phyloP scores from a whole-genome alignment of 2,888 invertebrate species.

The Pollenia angustigena region DNA sequence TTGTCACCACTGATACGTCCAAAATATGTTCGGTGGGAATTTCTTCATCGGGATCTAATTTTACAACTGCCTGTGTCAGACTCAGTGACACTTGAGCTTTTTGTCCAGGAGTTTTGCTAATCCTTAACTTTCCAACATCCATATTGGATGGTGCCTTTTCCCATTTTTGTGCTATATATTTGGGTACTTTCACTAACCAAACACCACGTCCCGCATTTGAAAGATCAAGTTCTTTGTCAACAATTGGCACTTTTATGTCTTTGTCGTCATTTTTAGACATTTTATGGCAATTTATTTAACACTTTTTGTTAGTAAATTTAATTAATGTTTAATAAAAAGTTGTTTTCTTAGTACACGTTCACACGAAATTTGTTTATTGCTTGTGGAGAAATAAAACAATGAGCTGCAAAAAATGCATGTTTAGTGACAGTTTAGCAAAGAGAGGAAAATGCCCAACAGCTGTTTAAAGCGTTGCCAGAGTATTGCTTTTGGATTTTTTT shows the following conservation, averaged over 20 bases:
- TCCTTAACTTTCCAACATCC: slow-evolving; percentile 96
- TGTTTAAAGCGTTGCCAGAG: slow-evolving; percentile 26
- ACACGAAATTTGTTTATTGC: slow-evolving; percentile 34
- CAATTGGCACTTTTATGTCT: slow-evolving; percentile 85
- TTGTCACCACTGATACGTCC: slow-evolving; percentile 94
- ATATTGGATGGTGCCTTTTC: slow-evolving; percentile 94
- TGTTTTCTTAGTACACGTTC: slow-evolving; percentile 45
- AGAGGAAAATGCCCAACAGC: slow-evolving; percentile 28
- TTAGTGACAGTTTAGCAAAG: no score
- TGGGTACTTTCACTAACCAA: slow-evolving; percentile 98
- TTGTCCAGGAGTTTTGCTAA: slow-evolving; percentile 91
- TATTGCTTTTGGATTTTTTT: background rate
- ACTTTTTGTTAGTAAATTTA: slow-evolving; percentile 3
- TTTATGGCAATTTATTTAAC: slow-evolving; percentile 30
- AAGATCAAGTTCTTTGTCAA: slow-evolving; percentile 93
- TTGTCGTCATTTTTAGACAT: slow-evolving; percentile 83
- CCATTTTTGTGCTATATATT: slow-evolving; percentile 98
- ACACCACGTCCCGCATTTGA: slow-evolving; percentile 95
- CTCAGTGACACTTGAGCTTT: slow-evolving; percentile 95
- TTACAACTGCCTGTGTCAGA: slow-evolving; percentile 91
- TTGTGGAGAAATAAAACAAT: background rate
- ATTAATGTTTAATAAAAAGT: background rate
- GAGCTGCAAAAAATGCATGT: background rate
- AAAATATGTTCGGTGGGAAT: slow-evolving; percentile 96
- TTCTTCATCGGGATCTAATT: slow-evolving; percentile 91